Percentiles rank a stretch among this genome's conserved stretches.
Conservation (phyloP, 2,888 invertebrate genomes). For the Druceiella hillmani region DNA sequence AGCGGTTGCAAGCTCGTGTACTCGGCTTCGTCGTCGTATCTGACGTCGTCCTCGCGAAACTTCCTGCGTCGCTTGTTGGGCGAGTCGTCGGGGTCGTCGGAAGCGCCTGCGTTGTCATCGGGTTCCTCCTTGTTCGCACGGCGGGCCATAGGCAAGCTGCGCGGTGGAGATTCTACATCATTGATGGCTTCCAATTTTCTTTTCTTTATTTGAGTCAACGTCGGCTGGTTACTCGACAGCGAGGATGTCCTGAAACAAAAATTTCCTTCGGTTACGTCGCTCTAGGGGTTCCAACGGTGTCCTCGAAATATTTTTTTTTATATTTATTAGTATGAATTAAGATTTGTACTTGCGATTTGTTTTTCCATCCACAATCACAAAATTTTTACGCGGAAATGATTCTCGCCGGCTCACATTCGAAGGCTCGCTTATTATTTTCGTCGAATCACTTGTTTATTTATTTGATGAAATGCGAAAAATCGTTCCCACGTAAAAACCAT, state of each 20-base stretch:
- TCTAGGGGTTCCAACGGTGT: slow-evolving; percentile 21
- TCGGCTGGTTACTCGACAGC: slow-evolving; percentile 51
- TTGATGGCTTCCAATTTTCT: slow-evolving; percentile 61
- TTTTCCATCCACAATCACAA: slow-evolving; percentile 53
- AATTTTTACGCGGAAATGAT: slow-evolving; percentile 56
- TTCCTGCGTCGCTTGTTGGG: slow-evolving; percentile 43
- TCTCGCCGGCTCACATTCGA: slow-evolving; percentile 51
- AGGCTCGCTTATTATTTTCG: slow-evolving; percentile 44
- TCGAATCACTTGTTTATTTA: slow-evolving; percentile 38
- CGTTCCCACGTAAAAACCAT: slow-evolving; percentile 56
- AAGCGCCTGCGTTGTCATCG: slow-evolving; percentile 35
- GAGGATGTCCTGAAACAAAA: slow-evolving; percentile 50
- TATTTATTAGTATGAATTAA: not conserved
- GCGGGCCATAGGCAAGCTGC: slow-evolving; percentile 31
- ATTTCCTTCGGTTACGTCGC: slow-evolving; percentile 26
- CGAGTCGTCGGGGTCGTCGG: slow-evolving; percentile 33
- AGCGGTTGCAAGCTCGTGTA: slow-evolving; percentile 38
- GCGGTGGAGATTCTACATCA: slow-evolving; percentile 37
- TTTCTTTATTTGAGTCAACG: slow-evolving; percentile 64
- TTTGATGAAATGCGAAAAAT: slow-evolving; percentile 50
- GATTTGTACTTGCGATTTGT: slow-evolving; percentile 47
- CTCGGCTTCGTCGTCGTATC: slow-evolving; percentile 30
- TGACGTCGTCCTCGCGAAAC: slow-evolving; percentile 27
- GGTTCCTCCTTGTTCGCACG: slow-evolving; percentile 48
- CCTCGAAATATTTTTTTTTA: too few species aligned